A percentile compares a stretch with the other conserved stretches of the same genome.
phyloP scores from a whole-genome alignment of 2,797 vertebrate species.

The Poeciliopsis presidionis region DNA sequence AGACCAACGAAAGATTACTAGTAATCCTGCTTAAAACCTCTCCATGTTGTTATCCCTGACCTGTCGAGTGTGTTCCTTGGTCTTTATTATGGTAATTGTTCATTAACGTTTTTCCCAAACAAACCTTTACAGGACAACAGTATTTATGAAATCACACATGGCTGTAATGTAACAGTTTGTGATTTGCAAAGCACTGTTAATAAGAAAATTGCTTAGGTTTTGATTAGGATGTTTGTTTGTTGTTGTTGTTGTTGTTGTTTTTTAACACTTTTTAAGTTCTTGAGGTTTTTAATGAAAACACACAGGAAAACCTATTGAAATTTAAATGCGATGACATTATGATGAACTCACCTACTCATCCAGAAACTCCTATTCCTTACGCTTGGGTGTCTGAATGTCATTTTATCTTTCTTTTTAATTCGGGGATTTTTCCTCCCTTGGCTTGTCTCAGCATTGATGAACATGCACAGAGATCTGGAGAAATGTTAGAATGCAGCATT shows the following conservation, averaged over 20 bases:
- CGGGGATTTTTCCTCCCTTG: slow-evolving; percentile 10
- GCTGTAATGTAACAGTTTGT: background rate
- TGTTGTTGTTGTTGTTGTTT: no score
- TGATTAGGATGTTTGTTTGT: background rate
- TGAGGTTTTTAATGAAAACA: slow-evolving; percentile 6
- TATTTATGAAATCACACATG: background rate
- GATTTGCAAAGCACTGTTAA: background rate
- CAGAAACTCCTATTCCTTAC: slow-evolving; percentile 36
- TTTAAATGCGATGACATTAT: slow-evolving; percentile 31
- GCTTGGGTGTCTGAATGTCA: slow-evolving; percentile 52
- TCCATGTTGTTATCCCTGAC: background rate
- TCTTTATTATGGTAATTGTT: background rate
- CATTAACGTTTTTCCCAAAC: background rate
- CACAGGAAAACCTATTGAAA: background rate
- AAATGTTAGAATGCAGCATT: slow-evolving; percentile 47
- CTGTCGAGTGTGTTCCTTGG: background rate
- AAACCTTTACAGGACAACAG: background rate
- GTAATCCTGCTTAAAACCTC: background rate
- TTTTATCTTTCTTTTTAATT: slow-evolving; percentile 29
- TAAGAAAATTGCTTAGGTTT: slow-evolving; percentile 4
- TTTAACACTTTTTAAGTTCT: slow-evolving; percentile 11
- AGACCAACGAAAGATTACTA: background rate
- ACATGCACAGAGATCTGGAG: slow-evolving; percentile 18
- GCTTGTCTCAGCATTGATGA: slow-evolving; percentile 29
- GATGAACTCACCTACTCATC: slow-evolving; percentile 21